Base-by-base conservation (phyloP, 2,888 invertebrate species). In the Eurois occulta region DNA sequence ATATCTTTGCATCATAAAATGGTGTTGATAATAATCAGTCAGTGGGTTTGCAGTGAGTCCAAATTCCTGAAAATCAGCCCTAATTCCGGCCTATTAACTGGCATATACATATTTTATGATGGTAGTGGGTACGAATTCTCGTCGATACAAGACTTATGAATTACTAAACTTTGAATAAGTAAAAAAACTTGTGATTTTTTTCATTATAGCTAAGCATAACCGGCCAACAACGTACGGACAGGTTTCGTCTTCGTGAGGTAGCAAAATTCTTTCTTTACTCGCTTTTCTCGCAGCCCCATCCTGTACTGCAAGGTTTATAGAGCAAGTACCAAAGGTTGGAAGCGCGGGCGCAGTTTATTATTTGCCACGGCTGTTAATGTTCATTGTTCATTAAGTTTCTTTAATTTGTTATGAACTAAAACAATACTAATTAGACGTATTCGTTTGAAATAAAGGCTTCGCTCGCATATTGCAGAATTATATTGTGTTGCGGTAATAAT, bases 311-410 rank as follows among this genome's bases (percentile, higher is more conserved):
- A 72, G 74, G 55, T 77, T 77, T 83, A 77, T 78, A 80, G 81
- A 71, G 66, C 66, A 78, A 68, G 72, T 65, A 75, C 72, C n/a
- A 66, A 41, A 78, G 55, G 67, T 67, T 35, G 75, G 77, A 69
- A 80, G 79, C 58, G 60, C 72, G n/a, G 70, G 62, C 80, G 67
- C 80, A 77, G 70, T 79, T 86, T 88, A 88, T 90, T 89, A 90
- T 90, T 89, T 89, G 89, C 87, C 85, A 91, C 87, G 89, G 87
- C 88, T 91, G 91, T 92, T 92, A 91, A 89, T 88, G 88, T 78
- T 88, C 87, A 89, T 83, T 88, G 88, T 85, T 88, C 86, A 84
- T 85, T 87, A 88, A 84, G 78, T 84, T 86, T 89, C 88, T 90
- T 90, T 89, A 90, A 91, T 92, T 90, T 91, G 88, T 90, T 87